Percentiles rank a stretch among this genome's conserved stretches.
Conservation (phyloP, 2,797 vertebrate genomes). For the Triplophysa yarkandensis region DNA sequence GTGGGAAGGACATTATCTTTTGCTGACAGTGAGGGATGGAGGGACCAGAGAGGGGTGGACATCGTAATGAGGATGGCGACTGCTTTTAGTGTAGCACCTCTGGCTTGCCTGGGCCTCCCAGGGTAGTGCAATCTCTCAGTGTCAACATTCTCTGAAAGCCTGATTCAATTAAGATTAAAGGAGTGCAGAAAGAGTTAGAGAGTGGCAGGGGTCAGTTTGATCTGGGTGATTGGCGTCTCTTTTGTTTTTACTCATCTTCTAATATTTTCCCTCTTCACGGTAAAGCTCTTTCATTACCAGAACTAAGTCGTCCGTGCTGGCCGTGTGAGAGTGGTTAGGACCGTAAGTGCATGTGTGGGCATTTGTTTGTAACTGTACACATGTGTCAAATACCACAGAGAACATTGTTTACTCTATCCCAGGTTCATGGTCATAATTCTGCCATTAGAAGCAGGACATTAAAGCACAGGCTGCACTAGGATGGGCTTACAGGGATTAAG, state of each 20-base stretch:
- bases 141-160: constrained; percentile 92
- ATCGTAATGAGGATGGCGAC: constrained; percentile 87
- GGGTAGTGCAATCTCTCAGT: constrained; percentile 96
- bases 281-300: not conserved
- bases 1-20: constrained; percentile 69
- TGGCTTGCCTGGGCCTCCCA: constrained; percentile 89
- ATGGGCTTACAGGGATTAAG: not conserved
- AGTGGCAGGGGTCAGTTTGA: constrained; percentile 89
- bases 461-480: not conserved
- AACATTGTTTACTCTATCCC: not conserved
- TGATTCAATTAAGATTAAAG: constrained; percentile 99
- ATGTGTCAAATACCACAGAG: not conserved
- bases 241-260: constrained; percentile 68
- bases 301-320: not conserved
- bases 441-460: constrained; percentile 10
- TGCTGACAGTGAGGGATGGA: constrained; percentile 92
- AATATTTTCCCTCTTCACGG: constrained; percentile 33
- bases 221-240: constrained; percentile 78
- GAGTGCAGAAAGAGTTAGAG: constrained; percentile 76
- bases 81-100: constrained; percentile 73
- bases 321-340: not conserved
- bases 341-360: not conserved
- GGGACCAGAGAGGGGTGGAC: constrained; percentile 82
- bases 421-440: constrained; percentile 30
- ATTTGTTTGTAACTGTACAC: constrained; percentile 18